These are phyloP conservation scores for Lethocerus indicus DNA, from an alignment of 1,140 invertebrate genomes.

Conservation along the genomic window DNA sequence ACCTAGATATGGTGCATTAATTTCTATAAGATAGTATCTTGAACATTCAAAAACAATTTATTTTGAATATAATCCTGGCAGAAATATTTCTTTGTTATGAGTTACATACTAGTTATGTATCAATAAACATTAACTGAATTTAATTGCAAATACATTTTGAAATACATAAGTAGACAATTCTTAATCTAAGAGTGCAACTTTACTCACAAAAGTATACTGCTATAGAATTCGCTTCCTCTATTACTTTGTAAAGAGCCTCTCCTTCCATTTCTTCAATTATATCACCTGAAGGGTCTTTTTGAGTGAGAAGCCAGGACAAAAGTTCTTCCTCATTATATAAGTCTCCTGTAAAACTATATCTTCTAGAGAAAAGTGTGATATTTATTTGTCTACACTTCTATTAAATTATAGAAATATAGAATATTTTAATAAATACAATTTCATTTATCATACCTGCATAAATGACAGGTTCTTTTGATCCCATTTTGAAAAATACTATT, in stretches of 20 bases:
- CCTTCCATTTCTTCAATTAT: slow-evolving; percentile 80
- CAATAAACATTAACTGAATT: too few relatives aligned
- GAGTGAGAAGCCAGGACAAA: slow-evolving; percentile 73
- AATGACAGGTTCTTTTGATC: slow-evolving; percentile 79
- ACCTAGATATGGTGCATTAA: too few relatives aligned
- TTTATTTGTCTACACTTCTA: neutral
- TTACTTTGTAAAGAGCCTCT: slow-evolving; percentile 57
- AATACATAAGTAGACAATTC: too few relatives aligned
- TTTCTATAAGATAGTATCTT: too few relatives aligned
- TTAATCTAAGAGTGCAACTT: too few relatives aligned
- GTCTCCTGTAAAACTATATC: slow-evolving; percentile 43
- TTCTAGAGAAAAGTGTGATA: neutral
- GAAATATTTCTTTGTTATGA: too few relatives aligned
- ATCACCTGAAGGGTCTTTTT: slow-evolving; percentile 79
- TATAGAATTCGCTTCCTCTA: slow-evolving; percentile 65
- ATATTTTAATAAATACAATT: neutral
- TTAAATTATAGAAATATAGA: neutral
- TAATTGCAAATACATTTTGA: neutral
- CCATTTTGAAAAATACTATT: slow-evolving; percentile 74
- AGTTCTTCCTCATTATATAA: slow-evolving; percentile 78
- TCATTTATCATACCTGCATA: slow-evolving; percentile 51
- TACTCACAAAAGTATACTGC: slow-evolving; percentile 86
- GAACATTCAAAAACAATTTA: too few relatives aligned
- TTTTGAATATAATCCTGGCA: too few relatives aligned
- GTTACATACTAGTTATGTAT: too few relatives aligned